Evolutionary conservation across 2,888 invertebrate genomes (phyloP), one percentile per base, ranked within the genome.

Genomic region (Phengaris arion): DNA sequence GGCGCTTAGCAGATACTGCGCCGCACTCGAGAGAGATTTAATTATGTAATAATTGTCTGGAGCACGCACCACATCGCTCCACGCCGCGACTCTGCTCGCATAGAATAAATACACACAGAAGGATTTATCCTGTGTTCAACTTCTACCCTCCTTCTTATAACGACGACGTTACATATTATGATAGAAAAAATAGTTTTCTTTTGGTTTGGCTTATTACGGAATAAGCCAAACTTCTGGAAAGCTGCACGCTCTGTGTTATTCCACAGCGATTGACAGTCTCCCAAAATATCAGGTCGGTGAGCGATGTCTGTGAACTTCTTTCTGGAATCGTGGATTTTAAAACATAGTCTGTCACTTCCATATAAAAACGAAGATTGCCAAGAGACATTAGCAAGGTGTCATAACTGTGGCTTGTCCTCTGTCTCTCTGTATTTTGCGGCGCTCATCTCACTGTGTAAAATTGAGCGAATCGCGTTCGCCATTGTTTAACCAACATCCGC

Each of bases 1-100:
- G 48, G 6, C 48, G 48, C 48, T 48, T 8, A 8, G 48, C 48
- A 8, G 22, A 59, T 22, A 59, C 59, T 22, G 22, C 59, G 59
- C 12, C 8, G 59, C 59, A 7, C 48, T 15, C n/a, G 12, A 68
- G 68, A 68, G 68, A 46, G 68, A 87, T 88, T 86, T 87, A 85
- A 88, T 89, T 87, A 87, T 85, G 81, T 84, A 83, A 87, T 88
- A 85, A 87, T 82, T 81, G 78, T 79, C 75, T 79, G 78, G 78
- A 69, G 75, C 75, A 75, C 75, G 74, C 79, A 77, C 59, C 22
- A 9, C 15, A 9, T 9, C 10, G 15, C 22, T 72, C 74, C 77
- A 68, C 35, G 64, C 75, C 74, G 75, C 76, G 75, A 76, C 72
- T 72, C 68, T 69, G 59, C 22, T 57, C 57, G 57, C 15, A 57